Evolutionary conservation across 2,797 vertebrate genomes (phyloP).

Genomic region (Sebastes dallii): DNA sequence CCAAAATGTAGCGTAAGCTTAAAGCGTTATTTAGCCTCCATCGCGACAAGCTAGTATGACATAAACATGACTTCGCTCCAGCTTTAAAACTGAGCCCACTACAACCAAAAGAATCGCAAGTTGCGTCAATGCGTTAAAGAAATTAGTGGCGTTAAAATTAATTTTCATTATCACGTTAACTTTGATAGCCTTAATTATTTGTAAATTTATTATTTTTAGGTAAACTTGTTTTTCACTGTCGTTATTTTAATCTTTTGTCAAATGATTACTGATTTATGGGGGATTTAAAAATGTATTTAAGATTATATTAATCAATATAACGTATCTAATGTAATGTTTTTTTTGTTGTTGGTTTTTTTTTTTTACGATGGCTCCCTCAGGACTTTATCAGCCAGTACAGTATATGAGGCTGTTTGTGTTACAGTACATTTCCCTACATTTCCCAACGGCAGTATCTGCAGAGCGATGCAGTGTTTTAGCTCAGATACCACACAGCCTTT

Average conservation of each 20-base stretch:
- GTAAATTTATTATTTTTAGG: too few relatives aligned
- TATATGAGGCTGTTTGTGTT: conserved; percentile 61
- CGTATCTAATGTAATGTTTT: background rate
- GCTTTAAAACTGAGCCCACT: too few relatives aligned
- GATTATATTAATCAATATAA: background rate
- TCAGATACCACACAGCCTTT: conserved; percentile 55
- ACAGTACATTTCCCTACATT: conserved; percentile 71
- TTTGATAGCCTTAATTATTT: too few relatives aligned
- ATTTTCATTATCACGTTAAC: too few relatives aligned
- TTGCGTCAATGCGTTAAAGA: too few relatives aligned
- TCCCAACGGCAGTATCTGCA: conserved; percentile 66
- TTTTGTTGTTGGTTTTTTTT: background rate
- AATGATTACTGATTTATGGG: background rate
- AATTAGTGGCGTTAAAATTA: too few relatives aligned
- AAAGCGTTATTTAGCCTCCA: too few relatives aligned
- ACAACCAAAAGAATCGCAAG: too few relatives aligned
- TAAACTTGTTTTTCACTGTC: too few relatives aligned
- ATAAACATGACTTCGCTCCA: too few relatives aligned
- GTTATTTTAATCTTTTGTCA: background rate
- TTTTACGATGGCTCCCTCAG: conserved; percentile 32
- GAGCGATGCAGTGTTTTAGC: conserved; percentile 52
- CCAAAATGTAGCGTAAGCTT: too few relatives aligned
- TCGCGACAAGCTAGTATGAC: too few relatives aligned
- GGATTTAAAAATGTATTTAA: background rate
- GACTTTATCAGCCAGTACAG: conserved; percentile 56